Evolutionary conservation across 2,888 invertebrate genomes (phyloP), one percentile per base, ranked within the genome.

Genomic region (Bimastos eiseni): DNA sequence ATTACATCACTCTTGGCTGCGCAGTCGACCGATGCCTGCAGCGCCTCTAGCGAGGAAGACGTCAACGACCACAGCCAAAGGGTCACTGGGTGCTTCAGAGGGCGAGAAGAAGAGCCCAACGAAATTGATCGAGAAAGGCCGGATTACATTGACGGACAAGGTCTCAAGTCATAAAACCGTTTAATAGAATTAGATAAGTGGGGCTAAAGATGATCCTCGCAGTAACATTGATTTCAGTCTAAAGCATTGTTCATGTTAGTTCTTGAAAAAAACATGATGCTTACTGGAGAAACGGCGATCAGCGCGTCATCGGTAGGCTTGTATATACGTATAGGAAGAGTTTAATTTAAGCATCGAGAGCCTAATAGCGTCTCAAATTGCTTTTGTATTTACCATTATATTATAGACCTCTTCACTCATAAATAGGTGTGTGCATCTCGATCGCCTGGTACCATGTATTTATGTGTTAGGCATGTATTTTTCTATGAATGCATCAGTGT

Each of bases 1-100:
- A 5, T 96, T 97, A 37, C 96, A 97, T 90, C 98, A 98, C 95
- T 97, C 97, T 94, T 98, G 97, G 97, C 96, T 98, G 33, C 92
- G 95, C 86, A 34, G 86, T 86, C 86, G 86, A 36, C 86, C 86
- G 86, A 17, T 37, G 36, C 86, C n/a, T n/a, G n/a, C 86, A 37
- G 86, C 37, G 36, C 70, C 30, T 30, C n/a, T 86, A 36, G 21
- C 86, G 36, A 36, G 36, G 36, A 86, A 86, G 86, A 34, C 34
- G 13, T 36, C 86, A 11, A 86, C 86, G 36, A 86, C 37, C 3
- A 8, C 86, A 37, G 86, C 34, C 86, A 34, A 11, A 34, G 19
- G 13, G 17, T 21, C 36, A 19, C 24, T 36, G 3, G 4, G 36
- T 21, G 86, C 8, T 36, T n/a, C n/a, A n/a, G n/a, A n/a, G n/a